These are phyloP conservation scores for Sakesphorus luctuosus DNA, from an alignment of 2,113 vertebrate genomes.

Conservation along the genomic window DNA sequence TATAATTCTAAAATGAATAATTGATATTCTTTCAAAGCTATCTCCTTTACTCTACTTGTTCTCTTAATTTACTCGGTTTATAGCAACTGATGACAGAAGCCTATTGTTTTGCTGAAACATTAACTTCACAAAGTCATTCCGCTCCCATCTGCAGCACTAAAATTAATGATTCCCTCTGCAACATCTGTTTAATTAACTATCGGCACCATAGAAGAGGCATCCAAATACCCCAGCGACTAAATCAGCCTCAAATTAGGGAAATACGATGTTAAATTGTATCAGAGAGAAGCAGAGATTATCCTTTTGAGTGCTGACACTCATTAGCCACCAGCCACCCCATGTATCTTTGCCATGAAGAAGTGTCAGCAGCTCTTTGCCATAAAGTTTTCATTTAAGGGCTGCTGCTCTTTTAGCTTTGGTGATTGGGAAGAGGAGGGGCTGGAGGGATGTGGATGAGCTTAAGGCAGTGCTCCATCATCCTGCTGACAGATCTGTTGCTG, in stretches of 20 bases:
- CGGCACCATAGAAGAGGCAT: conserved; percentile 80
- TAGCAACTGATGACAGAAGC: conserved; percentile 83
- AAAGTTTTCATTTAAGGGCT: conserved; percentile 69
- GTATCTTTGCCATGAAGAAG: conserved; percentile 76
- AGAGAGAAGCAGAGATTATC: conserved; percentile 80
- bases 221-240: conserved; percentile 84
- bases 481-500: not conserved
- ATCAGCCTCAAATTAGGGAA: conserved; percentile 85
- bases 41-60: conserved; percentile 74
- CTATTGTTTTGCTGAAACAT: conserved; percentile 87
- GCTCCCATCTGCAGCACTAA: conserved; percentile 84
- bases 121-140: conserved; percentile 85
- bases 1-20: conserved; percentile 70
- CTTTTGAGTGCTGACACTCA: conserved; percentile 76
- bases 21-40: conserved; percentile 67
- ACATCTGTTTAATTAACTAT: conserved; percentile 89
- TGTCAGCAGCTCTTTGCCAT: conserved; percentile 59
- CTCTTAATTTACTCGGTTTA: conserved; percentile 84
- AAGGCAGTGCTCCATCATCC: not conserved
- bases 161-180: conserved; percentile 87
- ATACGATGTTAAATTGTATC: conserved; percentile 82
- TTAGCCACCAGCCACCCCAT: conserved; percentile 76
- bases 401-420: not conserved
- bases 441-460: not conserved
- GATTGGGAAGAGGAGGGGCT: not conserved